Evolutionary conservation across 2,113 vertebrate genomes (phyloP), one percentile per base, ranked within the genome.

Genomic region (Sebastes schlegelii): DNA sequence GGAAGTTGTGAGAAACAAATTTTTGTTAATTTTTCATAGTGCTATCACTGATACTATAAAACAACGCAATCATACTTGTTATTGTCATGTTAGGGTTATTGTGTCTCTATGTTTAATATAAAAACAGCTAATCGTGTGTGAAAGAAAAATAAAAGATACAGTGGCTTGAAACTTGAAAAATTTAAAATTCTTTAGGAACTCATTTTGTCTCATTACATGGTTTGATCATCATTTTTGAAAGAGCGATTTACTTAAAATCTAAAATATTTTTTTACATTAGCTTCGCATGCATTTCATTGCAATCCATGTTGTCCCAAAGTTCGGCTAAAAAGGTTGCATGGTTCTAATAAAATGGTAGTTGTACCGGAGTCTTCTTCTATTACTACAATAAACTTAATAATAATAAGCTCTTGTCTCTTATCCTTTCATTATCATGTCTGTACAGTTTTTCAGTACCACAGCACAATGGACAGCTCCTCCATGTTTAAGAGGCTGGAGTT

Each of bases 391-490:
- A 46, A 58, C 26, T 23, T 58, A 12, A 58, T 58, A 23, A 58
- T 58, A 23, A 58, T 58, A 58, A 23, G 23, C 34, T 40, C 70
- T 8, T 5, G 12, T 23, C 42, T 49, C 12, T 13, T 11, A 14
- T 7, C 12, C 9, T 48, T 58, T 49, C 42, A 16, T 49, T 6
- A 8, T 58, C n/a, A 42, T 42, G 40, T 55, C 13, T 62, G n/a
- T 17, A 45, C 26, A 34, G 34, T 34, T 34, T 48, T 74, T 84
- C 74, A 74, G 78, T 14, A 63, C 67, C 65, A 23, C 84, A 70
- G 10, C 21, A 40, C 12, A 6, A 3, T 62, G 61, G 58, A 76
- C 46, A 72, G 61, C 49, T 79, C 46, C 60, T 34, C 10, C n/a
- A 34, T 54, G 4, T 57, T 57, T 21, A 48, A 5, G 49, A 43